These are phyloP conservation scores for Parapristionchus giblindavisi DNA, from an alignment of 2,888 invertebrate species.

Conservation along the genomic window DNA sequence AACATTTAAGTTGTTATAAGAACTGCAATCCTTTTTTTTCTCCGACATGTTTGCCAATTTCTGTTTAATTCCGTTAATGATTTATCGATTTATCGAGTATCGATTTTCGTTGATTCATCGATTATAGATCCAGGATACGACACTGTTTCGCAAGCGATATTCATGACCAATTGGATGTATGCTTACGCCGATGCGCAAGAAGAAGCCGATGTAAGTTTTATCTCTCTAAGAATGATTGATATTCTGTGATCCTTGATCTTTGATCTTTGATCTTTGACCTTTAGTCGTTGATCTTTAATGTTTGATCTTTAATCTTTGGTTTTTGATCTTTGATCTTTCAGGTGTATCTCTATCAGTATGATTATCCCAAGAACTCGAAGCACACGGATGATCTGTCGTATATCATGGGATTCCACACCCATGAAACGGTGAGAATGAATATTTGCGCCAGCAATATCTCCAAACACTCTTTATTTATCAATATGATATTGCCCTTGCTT, in stretches of 20 bases:
- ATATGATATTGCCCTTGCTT: too few relatives aligned
- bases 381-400: constrained; percentile 32
- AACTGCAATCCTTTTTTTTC: not conserved
- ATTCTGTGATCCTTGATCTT: not conserved
- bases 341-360: constrained; percentile 37
- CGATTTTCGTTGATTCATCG: too few relatives aligned
- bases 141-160: not conserved
- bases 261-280: not conserved
- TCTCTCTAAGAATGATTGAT: not conserved
- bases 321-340: not conserved
- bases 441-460: too few relatives aligned
- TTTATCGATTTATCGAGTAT: too few relatives aligned
- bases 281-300: not conserved
- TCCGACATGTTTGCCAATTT: not conserved
- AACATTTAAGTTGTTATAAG: not conserved
- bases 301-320: not conserved
- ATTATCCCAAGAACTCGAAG: not conserved
- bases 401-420: constrained; percentile 34
- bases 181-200: not conserved
- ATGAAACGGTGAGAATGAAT: constrained; percentile 2
- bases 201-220: constrained; percentile 11
- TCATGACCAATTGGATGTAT: not conserved
- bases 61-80: too few relatives aligned
- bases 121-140: not conserved
- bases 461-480: too few relatives aligned